These are phyloP conservation scores for Siphlonurus alternatus DNA, from an alignment of 2,888 invertebrate species.

Conservation along the genomic window DNA sequence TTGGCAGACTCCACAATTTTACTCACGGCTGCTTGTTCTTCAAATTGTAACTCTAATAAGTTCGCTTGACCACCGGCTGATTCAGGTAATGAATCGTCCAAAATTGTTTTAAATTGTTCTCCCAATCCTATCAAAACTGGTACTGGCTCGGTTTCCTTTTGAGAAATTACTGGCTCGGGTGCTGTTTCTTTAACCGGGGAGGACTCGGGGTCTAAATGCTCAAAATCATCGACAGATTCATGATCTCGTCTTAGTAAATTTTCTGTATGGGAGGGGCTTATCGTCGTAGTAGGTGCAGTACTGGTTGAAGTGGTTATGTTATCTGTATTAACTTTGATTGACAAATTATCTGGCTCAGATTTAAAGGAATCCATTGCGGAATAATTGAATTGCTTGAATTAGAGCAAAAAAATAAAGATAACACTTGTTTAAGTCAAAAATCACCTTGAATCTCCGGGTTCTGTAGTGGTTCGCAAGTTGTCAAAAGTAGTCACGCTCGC, in stretches of 20 bases:
- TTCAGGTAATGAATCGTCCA: conserved; percentile 11
- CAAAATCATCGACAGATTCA: conserved; percentile 57
- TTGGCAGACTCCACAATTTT: not conserved
- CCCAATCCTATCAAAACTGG: not conserved
- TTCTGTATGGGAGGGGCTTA: conserved; percentile 10
- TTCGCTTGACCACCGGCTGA: conserved; percentile 14
- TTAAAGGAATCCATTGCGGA: not conserved
- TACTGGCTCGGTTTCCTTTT: not conserved
- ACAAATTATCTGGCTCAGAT: not conserved
- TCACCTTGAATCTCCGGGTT: not conserved
- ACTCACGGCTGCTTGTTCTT: not conserved
- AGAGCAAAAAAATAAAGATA: not conserved
- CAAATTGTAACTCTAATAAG: not conserved
- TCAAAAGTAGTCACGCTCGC: not conserved
- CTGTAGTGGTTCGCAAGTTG: not conserved
- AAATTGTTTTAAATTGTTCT: not conserved
- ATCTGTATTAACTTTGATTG: not conserved
- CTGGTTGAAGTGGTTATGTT: not conserved
- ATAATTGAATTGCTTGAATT: not conserved
- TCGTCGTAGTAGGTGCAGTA: not conserved
- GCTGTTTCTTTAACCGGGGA: conserved; percentile 23
- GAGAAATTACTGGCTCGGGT: not conserved
- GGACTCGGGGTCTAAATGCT: conserved; percentile 47
- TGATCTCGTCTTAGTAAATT: conserved; percentile 34
- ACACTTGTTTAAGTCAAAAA: not conserved